phyloP scores from a whole-genome alignment of 2,888 invertebrate species.

The Xanthostigma xanthostigma region DNA sequence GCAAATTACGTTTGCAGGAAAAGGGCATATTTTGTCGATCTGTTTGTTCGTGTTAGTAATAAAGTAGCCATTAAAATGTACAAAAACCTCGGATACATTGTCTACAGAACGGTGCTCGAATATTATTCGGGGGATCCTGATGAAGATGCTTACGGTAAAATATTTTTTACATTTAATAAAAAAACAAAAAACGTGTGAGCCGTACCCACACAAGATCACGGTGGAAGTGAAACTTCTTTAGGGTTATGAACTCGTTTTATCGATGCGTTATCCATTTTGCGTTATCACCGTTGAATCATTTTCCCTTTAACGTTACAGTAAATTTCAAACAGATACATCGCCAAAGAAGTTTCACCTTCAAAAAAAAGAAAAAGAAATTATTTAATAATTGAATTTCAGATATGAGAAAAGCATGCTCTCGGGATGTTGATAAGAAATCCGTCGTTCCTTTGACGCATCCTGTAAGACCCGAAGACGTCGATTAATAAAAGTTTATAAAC shows the following conservation, averaged over 20 bases:
- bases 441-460: conserved; percentile 88
- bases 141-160: conserved; percentile 93
- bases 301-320: too few relatives aligned
- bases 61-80: conserved; percentile 97
- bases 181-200: background rate
- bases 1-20: conserved; percentile 49
- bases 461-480: conserved; percentile 88
- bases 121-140: conserved; percentile 97
- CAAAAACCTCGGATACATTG: conserved; percentile 85
- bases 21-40: conserved; percentile 90
- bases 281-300: too few relatives aligned
- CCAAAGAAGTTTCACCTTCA: background rate
- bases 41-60: conserved; percentile 96
- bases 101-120: conserved; percentile 90
- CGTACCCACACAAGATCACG: background rate
- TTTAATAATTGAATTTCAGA: conserved; percentile 44
- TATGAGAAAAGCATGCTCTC: conserved; percentile 94
- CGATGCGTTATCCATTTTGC: too few relatives aligned
- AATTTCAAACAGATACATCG: background rate
- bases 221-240: too few relatives aligned
- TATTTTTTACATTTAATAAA: background rate
- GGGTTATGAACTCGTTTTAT: too few relatives aligned
- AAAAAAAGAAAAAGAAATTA: too few relatives aligned
- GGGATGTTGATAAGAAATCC: conserved; percentile 83
- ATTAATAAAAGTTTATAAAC: conserved; percentile 30